Evolutionary conservation across 2,113 vertebrate species (phyloP).

Genomic region (Chlorodrepanis virens): DNA sequence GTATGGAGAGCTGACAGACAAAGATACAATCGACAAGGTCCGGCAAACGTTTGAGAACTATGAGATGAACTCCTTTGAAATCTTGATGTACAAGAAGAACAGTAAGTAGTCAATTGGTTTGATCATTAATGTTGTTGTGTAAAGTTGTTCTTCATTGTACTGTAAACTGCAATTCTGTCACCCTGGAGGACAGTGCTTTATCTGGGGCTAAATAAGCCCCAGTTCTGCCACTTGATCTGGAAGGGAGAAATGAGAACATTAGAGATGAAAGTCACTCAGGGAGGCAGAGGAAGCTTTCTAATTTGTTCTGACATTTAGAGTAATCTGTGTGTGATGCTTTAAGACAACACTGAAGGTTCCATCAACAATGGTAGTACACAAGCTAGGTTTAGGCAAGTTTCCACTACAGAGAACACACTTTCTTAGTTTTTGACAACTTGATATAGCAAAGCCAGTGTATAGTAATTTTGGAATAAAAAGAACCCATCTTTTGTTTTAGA

Average conservation of each 20-base stretch:
- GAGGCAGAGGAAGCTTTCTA: background rate
- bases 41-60: constrained; percentile 93
- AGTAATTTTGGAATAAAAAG: background rate
- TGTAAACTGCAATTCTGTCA: background rate
- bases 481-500: background rate
- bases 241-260: background rate
- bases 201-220: background rate
- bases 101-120: constrained; percentile 78
- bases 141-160: background rate
- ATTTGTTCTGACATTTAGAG: constrained; percentile 29
- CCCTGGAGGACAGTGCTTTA: background rate
- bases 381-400: background rate
- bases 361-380: background rate
- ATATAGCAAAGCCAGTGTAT: background rate
- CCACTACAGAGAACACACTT: background rate
- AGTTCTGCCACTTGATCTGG: background rate
- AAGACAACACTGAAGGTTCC: constrained; percentile 8
- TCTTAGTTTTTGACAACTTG: background rate
- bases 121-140: background rate
- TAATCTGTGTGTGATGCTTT: constrained; percentile 21
- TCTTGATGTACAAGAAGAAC: constrained; percentile 98
- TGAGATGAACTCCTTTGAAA: constrained; percentile 95
- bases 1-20: constrained; percentile 95
- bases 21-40: constrained; percentile 89
- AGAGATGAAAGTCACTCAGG: background rate